Base-by-base conservation (phyloP, 2,888 invertebrate species). In the Cheilosia variabilis region DNA sequence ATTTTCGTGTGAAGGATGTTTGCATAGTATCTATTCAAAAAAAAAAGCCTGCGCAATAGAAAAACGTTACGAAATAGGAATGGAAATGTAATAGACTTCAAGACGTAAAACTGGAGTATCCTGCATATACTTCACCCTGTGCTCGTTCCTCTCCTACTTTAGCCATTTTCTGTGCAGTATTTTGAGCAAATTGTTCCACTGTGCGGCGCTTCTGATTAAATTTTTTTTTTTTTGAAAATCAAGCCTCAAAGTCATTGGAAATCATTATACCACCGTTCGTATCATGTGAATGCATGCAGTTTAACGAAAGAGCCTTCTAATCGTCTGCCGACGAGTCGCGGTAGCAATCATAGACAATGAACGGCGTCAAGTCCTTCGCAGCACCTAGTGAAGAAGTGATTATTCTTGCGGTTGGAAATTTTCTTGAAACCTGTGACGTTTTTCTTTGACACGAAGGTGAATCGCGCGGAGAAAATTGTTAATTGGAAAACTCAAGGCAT, bases 361-460 rank as follows among this genome's bases (percentile, higher is more conserved):
- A 84, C 79, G 83, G 83, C 83, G 83, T 84, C 76, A 76, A 76
- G 80, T 81, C 81, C 86, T 81, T 77, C 71, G 45, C 19, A 68
- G 55, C 34, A 34, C 34, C 34, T 0, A 71, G 27, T 55, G 69
- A 80, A 81, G 71, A 81, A 76, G 80, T 86, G 86, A 86, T 86
- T 86, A 81, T 66, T 76, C 77, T 63, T 86, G 81, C 71, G 81
- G 86, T 72, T 76, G 34, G 41, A 41, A 43, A 15, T 60, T 55
- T 68, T 24, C 34, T 69, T 7, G 34, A 10, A 34, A 53, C 58
- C 72, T 43, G 53, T 22, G 58, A 76, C n/a, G 53, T 69, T 68
- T 66, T 41, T 45, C 55, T 63, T 13, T 45, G 37, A 62, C 60
- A 53, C 47, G 2, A 10, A 72, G 72, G 78, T 79, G 57, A 47